Conservation (phyloP, 2,888 invertebrate species). For the Polymixis flavicincta region DNA sequence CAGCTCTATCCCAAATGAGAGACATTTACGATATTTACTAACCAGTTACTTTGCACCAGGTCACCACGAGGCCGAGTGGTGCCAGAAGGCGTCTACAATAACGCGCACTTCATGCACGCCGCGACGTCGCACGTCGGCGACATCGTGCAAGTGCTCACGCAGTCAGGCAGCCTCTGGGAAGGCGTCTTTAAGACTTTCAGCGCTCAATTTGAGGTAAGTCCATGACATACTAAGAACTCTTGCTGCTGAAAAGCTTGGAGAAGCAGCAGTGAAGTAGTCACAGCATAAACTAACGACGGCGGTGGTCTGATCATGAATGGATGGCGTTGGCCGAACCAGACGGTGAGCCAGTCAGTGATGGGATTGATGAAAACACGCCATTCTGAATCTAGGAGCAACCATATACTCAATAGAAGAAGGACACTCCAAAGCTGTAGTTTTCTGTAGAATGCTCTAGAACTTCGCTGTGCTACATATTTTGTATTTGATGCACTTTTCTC, state of each 20-base stretch:
- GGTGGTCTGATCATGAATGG: not conserved
- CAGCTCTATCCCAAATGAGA: not conserved
- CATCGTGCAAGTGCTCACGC: slow-evolving; percentile 94
- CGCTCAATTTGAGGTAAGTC: slow-evolving; percentile 94
- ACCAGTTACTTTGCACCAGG: slow-evolving; percentile 78
- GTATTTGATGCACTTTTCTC: not conserved
- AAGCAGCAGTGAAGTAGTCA: no score
- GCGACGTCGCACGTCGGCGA: slow-evolving; percentile 96
- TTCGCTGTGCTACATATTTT: slow-evolving; percentile 8
- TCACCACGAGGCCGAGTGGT: slow-evolving; percentile 93
- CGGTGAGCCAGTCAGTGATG: no score
- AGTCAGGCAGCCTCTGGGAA: slow-evolving; percentile 96
- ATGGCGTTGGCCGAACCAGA: no score
- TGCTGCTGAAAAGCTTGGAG: no score
- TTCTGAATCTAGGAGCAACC: not conserved
- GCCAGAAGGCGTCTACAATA: slow-evolving; percentile 97
- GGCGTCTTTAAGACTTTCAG: slow-evolving; percentile 97
- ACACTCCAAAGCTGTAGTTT: not conserved
- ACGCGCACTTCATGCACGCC: slow-evolving; percentile 97
- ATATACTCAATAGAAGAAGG: not conserved
- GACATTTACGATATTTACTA: not conserved
- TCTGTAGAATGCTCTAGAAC: slow-evolving; percentile 2
- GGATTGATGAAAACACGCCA: not conserved
- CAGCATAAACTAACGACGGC: not conserved
- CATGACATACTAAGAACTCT: not conserved